phyloP scores from a whole-genome alignment of 2,888 invertebrate species.

The Sialis fuliginosa region DNA sequence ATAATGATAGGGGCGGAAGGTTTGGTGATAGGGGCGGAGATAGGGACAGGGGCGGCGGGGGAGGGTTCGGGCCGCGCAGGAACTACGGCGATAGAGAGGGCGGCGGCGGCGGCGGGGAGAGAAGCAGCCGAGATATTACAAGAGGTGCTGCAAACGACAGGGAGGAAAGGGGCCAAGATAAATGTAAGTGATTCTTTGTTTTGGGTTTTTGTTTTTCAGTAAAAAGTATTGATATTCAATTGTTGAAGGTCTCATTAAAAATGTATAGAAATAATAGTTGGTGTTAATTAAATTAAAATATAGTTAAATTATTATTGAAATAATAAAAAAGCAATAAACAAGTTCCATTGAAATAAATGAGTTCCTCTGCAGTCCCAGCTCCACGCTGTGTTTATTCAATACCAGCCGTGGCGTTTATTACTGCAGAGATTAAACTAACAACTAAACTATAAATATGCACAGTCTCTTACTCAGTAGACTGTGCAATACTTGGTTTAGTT shows the following conservation, averaged over 20 bases:
- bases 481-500: neutral
- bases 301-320: too few species aligned
- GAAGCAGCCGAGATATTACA: too few species aligned
- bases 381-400: slow-evolving; percentile 10
- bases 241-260: too few species aligned
- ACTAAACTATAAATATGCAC: neutral
- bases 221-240: too few species aligned
- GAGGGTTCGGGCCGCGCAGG: slow-evolving; percentile 15
- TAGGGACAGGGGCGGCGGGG: slow-evolving; percentile 13
- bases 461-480: neutral
- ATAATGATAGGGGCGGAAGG: slow-evolving; percentile 27
- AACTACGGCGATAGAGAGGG: slow-evolving; percentile 13
- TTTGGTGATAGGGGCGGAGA: slow-evolving; percentile 18
- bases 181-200: too few species aligned
- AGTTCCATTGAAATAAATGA: too few species aligned
- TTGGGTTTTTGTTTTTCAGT: too few species aligned
- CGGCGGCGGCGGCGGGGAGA: slow-evolving; percentile 10
- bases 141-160: too few species aligned
- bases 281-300: too few species aligned
- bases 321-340: too few species aligned
- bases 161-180: too few species aligned
- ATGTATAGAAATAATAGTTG: too few species aligned
- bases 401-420: neutral
- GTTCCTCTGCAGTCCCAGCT: slow-evolving; percentile 1
- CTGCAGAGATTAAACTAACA: neutral